Conservation (phyloP, 2,797 vertebrate genomes). For the Eospalax fontanierii region DNA sequence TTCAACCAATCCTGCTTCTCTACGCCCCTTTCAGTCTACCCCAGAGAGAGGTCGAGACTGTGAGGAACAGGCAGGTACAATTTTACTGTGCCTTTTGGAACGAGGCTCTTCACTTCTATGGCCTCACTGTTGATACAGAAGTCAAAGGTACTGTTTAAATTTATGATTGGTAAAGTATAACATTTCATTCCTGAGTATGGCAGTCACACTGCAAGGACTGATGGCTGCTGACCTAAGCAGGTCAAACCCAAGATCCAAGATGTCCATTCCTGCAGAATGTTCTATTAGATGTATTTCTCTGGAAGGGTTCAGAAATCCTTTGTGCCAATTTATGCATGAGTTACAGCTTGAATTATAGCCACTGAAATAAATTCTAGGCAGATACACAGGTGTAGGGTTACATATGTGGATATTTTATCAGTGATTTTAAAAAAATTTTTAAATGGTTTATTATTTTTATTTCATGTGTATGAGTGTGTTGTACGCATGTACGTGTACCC, state of each 20-base stretch:
- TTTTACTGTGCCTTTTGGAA: background rate
- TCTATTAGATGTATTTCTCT: background rate
- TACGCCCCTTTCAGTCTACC: background rate
- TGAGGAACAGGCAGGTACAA: background rate
- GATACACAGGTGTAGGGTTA: background rate
- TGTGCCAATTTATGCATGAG: conserved; percentile 6
- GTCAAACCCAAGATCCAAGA: background rate
- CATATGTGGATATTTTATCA: conserved; percentile 70
- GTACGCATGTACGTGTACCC: no score
- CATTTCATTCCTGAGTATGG: background rate
- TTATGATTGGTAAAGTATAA: conserved; percentile 1
- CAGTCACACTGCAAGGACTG: background rate
- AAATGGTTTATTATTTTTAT: no score
- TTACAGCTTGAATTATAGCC: background rate
- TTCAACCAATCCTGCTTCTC: conserved; percentile 66
- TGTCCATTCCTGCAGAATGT: background rate
- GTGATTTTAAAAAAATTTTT: no score
- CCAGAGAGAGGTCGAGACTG: background rate
- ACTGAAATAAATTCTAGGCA: conserved; percentile 69
- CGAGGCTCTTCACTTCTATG: background rate
- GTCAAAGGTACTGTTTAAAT: conserved; percentile 70
- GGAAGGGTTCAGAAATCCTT: conserved; percentile 41
- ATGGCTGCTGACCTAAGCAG: background rate
- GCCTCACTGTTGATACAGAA: conserved; percentile 56
- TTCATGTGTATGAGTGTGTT: no score